phyloP scores from a whole-genome alignment of 2,888 invertebrate genomes.

The Schrankia costaestrigalis region DNA sequence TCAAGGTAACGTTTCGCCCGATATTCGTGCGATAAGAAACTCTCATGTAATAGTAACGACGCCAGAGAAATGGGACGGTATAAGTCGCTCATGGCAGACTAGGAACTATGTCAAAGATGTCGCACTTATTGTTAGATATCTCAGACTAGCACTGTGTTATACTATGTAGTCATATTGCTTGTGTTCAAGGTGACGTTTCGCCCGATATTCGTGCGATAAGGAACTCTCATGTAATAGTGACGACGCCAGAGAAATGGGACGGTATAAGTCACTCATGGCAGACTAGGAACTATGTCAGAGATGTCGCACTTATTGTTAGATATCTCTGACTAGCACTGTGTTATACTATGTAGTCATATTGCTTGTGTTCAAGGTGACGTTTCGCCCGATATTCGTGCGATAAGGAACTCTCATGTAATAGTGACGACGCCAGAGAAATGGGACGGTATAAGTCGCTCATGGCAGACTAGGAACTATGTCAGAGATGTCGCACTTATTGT shows the following conservation, averaged over 20 bases:
- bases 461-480: conserved; percentile 98
- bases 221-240: conserved; percentile 95
- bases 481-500: conserved; percentile 94
- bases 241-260: conserved; percentile 99
- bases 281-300: conserved; percentile 94
- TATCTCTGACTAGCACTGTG: too few species aligned
- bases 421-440: conserved; percentile 99
- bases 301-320: conserved; percentile 95
- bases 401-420: conserved; percentile 93
- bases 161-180: too few species aligned
- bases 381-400: conserved; percentile 91
- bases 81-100: conserved; percentile 98
- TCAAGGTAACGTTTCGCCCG: conserved; percentile 89
- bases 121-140: conserved; percentile 93
- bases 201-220: conserved; percentile 93
- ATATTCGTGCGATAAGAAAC: conserved; percentile 88
- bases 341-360: too few species aligned
- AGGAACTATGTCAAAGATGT: conserved; percentile 96
- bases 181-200: conserved; percentile 85
- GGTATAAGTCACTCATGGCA: conserved; percentile 99
- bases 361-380: too few species aligned
- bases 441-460: conserved; percentile 99
- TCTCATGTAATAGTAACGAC: conserved; percentile 98
- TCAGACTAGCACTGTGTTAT: too few species aligned
- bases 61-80: conserved; percentile 99